Evolutionary conservation across 2,888 invertebrate species (phyloP).

Genomic region (Cataglyphis albicans): DNA sequence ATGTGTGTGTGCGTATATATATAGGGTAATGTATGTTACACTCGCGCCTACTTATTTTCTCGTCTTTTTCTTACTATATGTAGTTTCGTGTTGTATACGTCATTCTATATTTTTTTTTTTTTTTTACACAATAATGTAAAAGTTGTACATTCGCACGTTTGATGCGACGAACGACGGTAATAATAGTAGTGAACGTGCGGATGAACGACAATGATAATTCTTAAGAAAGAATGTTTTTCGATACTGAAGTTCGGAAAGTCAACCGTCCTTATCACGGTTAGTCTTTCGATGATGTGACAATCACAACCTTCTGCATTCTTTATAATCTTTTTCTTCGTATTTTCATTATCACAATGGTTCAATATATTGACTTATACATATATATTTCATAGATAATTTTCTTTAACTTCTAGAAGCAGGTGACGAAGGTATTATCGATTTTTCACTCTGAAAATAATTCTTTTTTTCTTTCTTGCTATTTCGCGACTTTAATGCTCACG

Average conservation of each 20-base stretch:
- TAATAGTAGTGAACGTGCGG: slow-evolving; percentile 40
- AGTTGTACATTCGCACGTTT: slow-evolving; percentile 40
- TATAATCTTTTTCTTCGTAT: slow-evolving; percentile 51
- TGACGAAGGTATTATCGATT: slow-evolving; percentile 32
- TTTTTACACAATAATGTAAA: slow-evolving; percentile 21
- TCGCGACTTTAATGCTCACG: background rate
- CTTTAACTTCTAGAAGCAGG: slow-evolving; percentile 55
- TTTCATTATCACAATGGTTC: slow-evolving; percentile 74
- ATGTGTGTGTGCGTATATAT: background rate
- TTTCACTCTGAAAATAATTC: background rate
- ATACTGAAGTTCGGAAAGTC: slow-evolving; percentile 30
- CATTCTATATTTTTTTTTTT: slow-evolving; percentile 37
- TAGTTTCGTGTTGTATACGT: slow-evolving; percentile 61
- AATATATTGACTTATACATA: slow-evolving; percentile 73
- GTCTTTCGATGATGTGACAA: slow-evolving; percentile 60
- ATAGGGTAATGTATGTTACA: slow-evolving; percentile 42
- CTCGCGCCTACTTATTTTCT: slow-evolving; percentile 42
- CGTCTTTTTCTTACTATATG: slow-evolving; percentile 42
- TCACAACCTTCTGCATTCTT: slow-evolving; percentile 69
- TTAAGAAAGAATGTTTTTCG: slow-evolving; percentile 44
- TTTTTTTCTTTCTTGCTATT: background rate
- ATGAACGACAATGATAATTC: slow-evolving; percentile 37
- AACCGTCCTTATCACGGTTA: slow-evolving; percentile 29
- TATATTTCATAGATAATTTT: slow-evolving; percentile 64
- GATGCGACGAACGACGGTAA: slow-evolving; percentile 20